A percentile compares a stretch with the other conserved stretches of the same genome.
Evolutionary conservation across 2,113 vertebrate species (phyloP).

Genomic region (Dicrurus megarhynchus): DNA sequence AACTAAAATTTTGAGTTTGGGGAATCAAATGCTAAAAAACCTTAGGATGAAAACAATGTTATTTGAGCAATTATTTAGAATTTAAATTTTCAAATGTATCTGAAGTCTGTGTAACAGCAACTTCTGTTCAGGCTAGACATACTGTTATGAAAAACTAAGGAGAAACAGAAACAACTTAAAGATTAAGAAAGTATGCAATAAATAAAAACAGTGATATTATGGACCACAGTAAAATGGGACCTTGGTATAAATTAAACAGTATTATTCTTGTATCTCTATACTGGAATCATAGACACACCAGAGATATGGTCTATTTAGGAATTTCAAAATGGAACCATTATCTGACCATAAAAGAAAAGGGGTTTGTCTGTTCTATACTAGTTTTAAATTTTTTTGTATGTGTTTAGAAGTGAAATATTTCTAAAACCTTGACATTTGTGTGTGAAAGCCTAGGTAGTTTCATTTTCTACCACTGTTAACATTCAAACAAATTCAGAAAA

Average conservation of each 20-base stretch:
- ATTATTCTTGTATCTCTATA: not conserved
- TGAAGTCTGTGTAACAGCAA: not conserved
- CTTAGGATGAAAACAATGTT: not conserved
- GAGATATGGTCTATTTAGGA: not conserved
- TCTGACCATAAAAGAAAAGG: not conserved
- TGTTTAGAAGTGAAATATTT: not conserved
- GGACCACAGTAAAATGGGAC: not conserved
- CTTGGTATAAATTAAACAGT: not conserved
- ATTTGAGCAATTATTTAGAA: not conserved
- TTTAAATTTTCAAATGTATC: not conserved
- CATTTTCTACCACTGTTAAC: not conserved
- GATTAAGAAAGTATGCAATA: not conserved
- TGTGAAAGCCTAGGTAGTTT: not conserved
- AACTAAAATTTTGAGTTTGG: not conserved
- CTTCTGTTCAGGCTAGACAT: not conserved
- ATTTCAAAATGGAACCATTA: not conserved
- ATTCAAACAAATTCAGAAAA: not conserved
- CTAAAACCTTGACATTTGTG: not conserved
- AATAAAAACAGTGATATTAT: not conserved
- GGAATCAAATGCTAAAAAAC: not conserved
- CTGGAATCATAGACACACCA: not conserved
- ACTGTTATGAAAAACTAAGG: not conserved
- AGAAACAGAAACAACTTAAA: not conserved
- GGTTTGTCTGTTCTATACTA: accelerated
- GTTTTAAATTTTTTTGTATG: not conserved